A percentile compares a stretch with the other conserved stretches of the same genome.
phyloP scores from a whole-genome alignment of 2,113 vertebrate genomes.

The Ochotona princeps region DNA sequence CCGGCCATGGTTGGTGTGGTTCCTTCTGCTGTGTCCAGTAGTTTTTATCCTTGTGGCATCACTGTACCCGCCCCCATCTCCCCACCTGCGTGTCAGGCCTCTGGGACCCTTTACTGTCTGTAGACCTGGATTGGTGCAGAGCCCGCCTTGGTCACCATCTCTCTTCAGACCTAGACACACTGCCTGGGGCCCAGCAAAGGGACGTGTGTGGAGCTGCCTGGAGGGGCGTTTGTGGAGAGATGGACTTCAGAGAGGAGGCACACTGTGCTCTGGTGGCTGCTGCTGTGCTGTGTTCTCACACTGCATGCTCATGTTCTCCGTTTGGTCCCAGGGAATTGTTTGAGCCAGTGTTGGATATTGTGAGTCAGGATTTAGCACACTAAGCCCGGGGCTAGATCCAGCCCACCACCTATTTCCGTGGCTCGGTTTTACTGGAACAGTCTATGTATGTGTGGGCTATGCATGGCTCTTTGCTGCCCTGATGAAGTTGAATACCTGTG shows the following conservation, averaged over 20 bases:
- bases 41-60: background rate
- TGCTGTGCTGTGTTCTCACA: background rate
- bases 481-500: slow-evolving; percentile 6
- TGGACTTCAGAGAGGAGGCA: background rate
- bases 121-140: background rate
- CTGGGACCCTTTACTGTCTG: background rate
- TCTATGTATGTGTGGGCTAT: background rate
- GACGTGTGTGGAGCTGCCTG: background rate
- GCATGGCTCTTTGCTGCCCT: background rate
- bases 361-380: background rate
- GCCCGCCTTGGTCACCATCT: background rate
- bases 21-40: background rate
- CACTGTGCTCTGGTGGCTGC: too few species aligned
- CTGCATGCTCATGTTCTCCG: background rate
- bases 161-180: background rate
- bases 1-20: background rate
- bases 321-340: slow-evolving; percentile 16
- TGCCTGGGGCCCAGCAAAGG: background rate
- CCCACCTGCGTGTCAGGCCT: background rate
- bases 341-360: background rate
- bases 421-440: slow-evolving; percentile 2
- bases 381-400: background rate
- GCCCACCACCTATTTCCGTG: background rate
- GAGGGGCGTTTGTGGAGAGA: too few species aligned
- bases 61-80: background rate